Evolutionary conservation across 2,797 vertebrate genomes (phyloP).

Genomic region (Artibeus lituratus): DNA sequence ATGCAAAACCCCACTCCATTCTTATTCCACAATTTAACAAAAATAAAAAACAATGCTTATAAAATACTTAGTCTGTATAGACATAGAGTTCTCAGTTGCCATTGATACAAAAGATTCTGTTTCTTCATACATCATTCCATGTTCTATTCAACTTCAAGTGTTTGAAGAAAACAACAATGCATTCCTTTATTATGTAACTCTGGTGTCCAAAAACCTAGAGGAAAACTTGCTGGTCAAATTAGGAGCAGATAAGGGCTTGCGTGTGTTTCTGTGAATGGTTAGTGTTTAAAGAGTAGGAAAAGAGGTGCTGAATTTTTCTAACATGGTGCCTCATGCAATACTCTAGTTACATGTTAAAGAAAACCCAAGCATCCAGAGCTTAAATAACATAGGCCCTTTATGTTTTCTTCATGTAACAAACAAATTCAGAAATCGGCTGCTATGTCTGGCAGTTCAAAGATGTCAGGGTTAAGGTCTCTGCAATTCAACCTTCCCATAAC

Average conservation of each 20-base stretch:
- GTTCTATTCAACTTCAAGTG: constrained; percentile 56
- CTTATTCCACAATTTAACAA: constrained; percentile 54
- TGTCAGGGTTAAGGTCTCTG: not conserved
- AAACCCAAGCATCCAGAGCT: not conserved
- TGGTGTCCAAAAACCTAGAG: not conserved
- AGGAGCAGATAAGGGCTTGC: not conserved
- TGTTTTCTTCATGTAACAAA: not conserved
- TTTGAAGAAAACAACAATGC: not conserved
- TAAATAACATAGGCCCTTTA: not conserved
- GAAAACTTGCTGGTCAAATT: not conserved
- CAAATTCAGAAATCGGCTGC: not conserved
- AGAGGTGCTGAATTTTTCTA: not conserved
- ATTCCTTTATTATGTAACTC: constrained; percentile 32
- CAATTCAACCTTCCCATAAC: not conserved
- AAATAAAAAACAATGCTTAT: constrained; percentile 34
- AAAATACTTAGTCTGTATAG: constrained; percentile 32
- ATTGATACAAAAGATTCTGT: constrained; percentile 74
- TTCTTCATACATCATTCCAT: constrained; percentile 59
- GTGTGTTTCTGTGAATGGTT: not conserved
- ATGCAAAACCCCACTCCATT: constrained; percentile 67
- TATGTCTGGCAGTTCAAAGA: not conserved
- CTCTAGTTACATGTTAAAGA: not conserved
- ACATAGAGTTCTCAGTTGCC: constrained; percentile 61
- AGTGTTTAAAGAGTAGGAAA: not conserved
- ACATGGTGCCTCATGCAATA: not conserved